Conservation (phyloP, 2,888 invertebrate species). For the Clanis bilineata region DNA sequence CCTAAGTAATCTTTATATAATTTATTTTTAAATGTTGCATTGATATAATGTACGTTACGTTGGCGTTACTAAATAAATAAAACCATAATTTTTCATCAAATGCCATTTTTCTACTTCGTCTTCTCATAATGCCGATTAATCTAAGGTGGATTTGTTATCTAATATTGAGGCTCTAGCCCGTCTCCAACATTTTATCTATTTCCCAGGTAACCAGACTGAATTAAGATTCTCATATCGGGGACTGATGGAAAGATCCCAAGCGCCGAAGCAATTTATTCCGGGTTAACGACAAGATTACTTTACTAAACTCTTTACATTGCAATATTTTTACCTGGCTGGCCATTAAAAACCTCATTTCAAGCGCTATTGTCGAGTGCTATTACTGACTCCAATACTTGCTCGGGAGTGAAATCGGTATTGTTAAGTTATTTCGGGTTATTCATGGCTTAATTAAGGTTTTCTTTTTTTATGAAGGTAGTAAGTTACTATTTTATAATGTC, state of each 20-base stretch:
- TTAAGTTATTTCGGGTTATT: background rate
- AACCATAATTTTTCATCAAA: background rate
- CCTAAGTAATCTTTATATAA: too few species aligned
- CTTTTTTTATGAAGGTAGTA: too few species aligned
- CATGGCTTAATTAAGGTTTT: too few species aligned
- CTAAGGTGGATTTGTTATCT: background rate
- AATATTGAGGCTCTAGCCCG: background rate
- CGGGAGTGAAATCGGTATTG: background rate
- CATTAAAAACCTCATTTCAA: background rate
- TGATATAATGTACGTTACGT: too few species aligned
- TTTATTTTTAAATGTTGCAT: too few species aligned
- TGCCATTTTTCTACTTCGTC: background rate
- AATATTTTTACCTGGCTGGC: background rate
- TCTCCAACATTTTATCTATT: conserved; percentile 3
- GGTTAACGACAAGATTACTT: conserved; percentile 39
- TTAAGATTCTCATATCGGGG: conserved; percentile 38
- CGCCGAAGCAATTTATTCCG: conserved; percentile 30
- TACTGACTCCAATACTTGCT: too few species aligned
- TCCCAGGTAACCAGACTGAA: conserved; percentile 22
- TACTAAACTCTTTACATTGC: conserved; percentile 9
- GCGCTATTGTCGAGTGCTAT: background rate
- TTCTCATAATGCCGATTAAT: background rate
- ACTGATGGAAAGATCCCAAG: conserved; percentile 42
- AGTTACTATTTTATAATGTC: too few species aligned
- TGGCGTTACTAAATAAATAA: too few species aligned